Evolutionary conservation across 2,888 invertebrate species (phyloP), one percentile per base, ranked within the genome.

Genomic region (Oxycera nigricornis): DNA sequence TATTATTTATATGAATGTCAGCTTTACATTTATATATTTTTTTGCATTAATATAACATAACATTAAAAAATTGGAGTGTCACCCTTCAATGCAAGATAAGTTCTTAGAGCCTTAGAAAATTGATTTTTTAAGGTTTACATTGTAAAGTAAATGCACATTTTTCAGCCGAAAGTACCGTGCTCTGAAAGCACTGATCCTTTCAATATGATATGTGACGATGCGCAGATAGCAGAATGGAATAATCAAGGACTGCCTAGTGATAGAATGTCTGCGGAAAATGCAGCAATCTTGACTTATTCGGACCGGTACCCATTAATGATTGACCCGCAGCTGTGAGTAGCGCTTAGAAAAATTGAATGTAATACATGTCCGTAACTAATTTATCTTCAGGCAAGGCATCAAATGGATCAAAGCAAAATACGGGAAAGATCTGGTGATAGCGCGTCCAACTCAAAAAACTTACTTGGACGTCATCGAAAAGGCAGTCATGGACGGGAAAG

Each of bases 391-490:
- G 62, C 95, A 96, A 88, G 96, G 95, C 20, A 89, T 96, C 72
- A 97, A 96, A 84, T 97, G 97, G 97, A 96, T 98, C 76, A 97
- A 96, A 86, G 91, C 89, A n/a, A 92, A 89, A 81, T 97, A 92
- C 83, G 93, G 93, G 0, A 89, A 90, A 0, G 83, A 87, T 0
- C 85, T 97, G 57, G 89, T 90, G 68, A 90, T 94, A 2, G 87
- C 96, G 11, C 89, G 96, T 35, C 87, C 96, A 39, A 93, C 93
- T 0, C 92, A 92, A 82, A 91, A 90, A 77, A 93, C 91, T 80
- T 97, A 96, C 84, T 84, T 97, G 79, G 96, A 96, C 80, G 88
- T 88, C 14, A 92, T 97, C 76, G 97, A 94, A 83, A 87, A 88
- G 55, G 90, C 93, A 0, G 88, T 95, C 2, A 86, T 88, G 7